phyloP scores from a whole-genome alignment of 2,888 invertebrate species.

The Hyles lineata region DNA sequence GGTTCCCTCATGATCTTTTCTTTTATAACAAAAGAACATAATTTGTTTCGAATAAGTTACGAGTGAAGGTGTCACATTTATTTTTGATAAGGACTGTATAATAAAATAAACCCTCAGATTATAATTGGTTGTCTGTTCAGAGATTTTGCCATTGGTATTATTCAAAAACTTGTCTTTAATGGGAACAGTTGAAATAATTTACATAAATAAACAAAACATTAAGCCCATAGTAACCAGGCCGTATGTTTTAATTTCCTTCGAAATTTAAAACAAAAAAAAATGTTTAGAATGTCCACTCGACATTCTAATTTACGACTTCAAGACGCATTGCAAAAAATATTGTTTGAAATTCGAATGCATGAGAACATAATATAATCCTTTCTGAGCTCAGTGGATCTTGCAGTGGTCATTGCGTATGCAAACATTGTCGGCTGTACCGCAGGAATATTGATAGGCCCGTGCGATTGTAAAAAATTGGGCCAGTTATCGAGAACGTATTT shows the following conservation, averaged over 20 bases:
- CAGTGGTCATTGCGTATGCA: conserved; percentile 26
- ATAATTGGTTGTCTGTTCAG: not conserved
- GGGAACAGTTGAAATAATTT: too few species aligned
- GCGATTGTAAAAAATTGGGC: conserved; percentile 23
- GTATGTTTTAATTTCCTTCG: too few species aligned
- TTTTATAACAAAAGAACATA: conserved; percentile 14
- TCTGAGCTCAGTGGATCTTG: conserved; percentile 38
- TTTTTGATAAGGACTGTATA: not conserved
- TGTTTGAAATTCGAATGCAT: conserved; percentile 11
- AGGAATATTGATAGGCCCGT: conserved; percentile 35
- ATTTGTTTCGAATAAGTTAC: conserved; percentile 10
- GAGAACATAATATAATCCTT: conserved; percentile 39
- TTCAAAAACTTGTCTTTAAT: too few species aligned
- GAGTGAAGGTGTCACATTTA: not conserved
- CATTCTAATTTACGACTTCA: not conserved
- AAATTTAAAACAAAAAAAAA: too few species aligned
- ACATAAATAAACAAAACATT: too few species aligned
- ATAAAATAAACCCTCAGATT: too few species aligned
- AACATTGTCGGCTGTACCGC: conserved; percentile 26
- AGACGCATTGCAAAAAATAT: not conserved
- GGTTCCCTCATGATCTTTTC: conserved; percentile 8
- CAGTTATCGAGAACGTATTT: conserved; percentile 9
- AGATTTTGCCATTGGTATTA: not conserved
- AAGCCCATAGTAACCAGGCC: too few species aligned
- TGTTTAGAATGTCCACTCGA: too few species aligned